Evolutionary conservation across 2,888 invertebrate species (phyloP), one percentile per base, ranked within the genome.

Genomic region (Galerucella calmariensis): DNA sequence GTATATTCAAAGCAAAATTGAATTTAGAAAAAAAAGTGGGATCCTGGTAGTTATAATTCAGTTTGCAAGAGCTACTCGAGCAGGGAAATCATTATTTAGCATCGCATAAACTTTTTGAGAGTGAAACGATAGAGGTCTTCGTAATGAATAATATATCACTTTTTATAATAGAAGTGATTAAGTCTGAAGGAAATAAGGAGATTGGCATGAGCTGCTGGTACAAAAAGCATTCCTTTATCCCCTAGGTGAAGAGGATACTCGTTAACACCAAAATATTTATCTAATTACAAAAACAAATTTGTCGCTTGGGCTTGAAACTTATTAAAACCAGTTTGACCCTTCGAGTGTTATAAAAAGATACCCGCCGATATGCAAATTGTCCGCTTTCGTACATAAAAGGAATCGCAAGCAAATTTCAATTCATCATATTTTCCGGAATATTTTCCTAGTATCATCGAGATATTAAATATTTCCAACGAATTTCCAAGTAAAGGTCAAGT

Each of bases 391-490:
- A 75, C 75, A 75, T 70, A 73, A 79, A 79, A 78, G 81, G 81
- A 80, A 82, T 82, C 79, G 77, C 74, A 73, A 74, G 66, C 75
- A 74, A 72, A 69, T 77, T 74, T 73, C 75, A 70, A 75, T 79
- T 77, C 77, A 77, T 78, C 81, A 79, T 75, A 77, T 77, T 78
- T 79, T 81, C 78, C 79, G 79, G 77, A 79, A 72, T 77, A 78
- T 78, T 79, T 78, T 78, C 76, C 79, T 79, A 81, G 78, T 79
- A 77, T 79, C 73, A 75, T 73, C 69, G n/a, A 76, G 78, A 80
- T 82, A 82, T 82, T 80, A 80, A 82, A 82, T 82, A 82, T 82
- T 81, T 81, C 75, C 81, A 79, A 75, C 72, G 77, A 77, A 79
- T 80, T 78, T 73, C 66, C 73, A 76, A 73, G 77, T 74, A 79